phyloP scores from a whole-genome alignment of 2,797 vertebrate species.

The Chanos chanos region DNA sequence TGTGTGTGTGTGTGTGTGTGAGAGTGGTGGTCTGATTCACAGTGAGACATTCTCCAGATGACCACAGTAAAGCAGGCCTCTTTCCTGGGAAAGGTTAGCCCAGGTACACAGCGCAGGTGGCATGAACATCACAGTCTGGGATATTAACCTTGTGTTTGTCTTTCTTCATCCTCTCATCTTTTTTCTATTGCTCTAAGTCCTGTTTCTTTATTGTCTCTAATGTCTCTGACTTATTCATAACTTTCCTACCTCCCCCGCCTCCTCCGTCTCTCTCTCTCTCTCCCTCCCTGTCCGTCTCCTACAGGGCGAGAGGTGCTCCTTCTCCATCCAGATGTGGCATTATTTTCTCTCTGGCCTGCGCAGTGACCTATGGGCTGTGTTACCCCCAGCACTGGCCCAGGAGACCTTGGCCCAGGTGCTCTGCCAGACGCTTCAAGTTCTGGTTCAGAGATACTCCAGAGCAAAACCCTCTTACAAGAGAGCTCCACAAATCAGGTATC shows the following conservation, averaged over 20 bases:
- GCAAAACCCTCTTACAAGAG: constrained; percentile 83
- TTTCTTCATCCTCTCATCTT: constrained; percentile 17
- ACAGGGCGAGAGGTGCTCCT: constrained; percentile 96
- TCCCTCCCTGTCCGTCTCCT: constrained; percentile 36
- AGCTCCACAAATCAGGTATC: constrained; percentile 90
- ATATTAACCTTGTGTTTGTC: constrained; percentile 41
- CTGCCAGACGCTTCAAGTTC: constrained; percentile 77
- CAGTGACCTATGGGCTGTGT: constrained; percentile 84
- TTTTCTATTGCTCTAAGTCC: constrained; percentile 34
- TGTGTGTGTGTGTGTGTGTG: constrained; percentile 20
- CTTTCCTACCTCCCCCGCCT: constrained; percentile 3
- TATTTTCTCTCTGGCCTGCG: constrained; percentile 88
- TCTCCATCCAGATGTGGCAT: constrained; percentile 97
- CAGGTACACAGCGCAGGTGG: constrained; percentile 72
- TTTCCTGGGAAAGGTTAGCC: constrained; percentile 41
- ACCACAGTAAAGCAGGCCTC: constrained; percentile 57
- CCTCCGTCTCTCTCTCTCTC: not conserved
- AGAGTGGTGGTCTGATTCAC: constrained; percentile 35
- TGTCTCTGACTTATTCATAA: constrained; percentile 9
- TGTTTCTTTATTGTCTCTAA: constrained; percentile 27
- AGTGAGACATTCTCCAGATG: constrained; percentile 66
- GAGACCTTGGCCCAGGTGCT: constrained; percentile 82
- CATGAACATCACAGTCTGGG: constrained; percentile 61
- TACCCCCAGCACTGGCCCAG: constrained; percentile 77
- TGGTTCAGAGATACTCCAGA: constrained; percentile 83